These are phyloP conservation scores for Embiotoca jacksoni DNA, from an alignment of 2,113 vertebrate genomes.

Conservation along the genomic window DNA sequence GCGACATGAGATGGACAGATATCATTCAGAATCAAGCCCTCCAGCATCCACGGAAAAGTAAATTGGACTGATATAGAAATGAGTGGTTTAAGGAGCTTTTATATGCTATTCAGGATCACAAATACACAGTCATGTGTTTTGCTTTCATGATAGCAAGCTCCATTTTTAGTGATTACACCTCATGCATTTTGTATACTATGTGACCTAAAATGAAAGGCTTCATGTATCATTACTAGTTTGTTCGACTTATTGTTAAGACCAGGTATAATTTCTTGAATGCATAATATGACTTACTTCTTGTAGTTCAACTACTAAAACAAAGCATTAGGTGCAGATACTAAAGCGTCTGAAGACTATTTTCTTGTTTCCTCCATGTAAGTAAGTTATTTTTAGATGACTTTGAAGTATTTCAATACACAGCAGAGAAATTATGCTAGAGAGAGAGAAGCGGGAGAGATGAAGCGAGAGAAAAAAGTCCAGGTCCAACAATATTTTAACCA, in stretches of 20 bases:
- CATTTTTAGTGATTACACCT: conserved; percentile 55
- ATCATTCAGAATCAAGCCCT: conserved; percentile 46
- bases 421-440: conserved; percentile 13
- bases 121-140: conserved; percentile 32
- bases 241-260: conserved; percentile 23
- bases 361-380: conserved; percentile 35
- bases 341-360: conserved; percentile 34
- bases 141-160: conserved; percentile 48
- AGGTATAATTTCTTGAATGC: conserved; percentile 49
- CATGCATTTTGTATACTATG: conserved; percentile 42
- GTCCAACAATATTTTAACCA: not conserved
- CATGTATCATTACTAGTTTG: conserved; percentile 33
- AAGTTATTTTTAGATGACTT: conserved; percentile 62
- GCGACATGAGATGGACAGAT: conserved; percentile 50
- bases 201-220: conserved; percentile 32
- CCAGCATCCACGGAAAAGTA: conserved; percentile 39
- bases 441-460: not conserved
- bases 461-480: not conserved
- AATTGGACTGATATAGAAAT: conserved; percentile 55
- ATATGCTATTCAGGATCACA: conserved; percentile 30
- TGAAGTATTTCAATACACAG: conserved; percentile 52
- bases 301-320: conserved; percentile 48
- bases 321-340: not conserved
- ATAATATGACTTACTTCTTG: conserved; percentile 54
- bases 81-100: conserved; percentile 37